Conservation (phyloP, 2,888 invertebrate genomes). For the Chymomyza fuscimana region DNA sequence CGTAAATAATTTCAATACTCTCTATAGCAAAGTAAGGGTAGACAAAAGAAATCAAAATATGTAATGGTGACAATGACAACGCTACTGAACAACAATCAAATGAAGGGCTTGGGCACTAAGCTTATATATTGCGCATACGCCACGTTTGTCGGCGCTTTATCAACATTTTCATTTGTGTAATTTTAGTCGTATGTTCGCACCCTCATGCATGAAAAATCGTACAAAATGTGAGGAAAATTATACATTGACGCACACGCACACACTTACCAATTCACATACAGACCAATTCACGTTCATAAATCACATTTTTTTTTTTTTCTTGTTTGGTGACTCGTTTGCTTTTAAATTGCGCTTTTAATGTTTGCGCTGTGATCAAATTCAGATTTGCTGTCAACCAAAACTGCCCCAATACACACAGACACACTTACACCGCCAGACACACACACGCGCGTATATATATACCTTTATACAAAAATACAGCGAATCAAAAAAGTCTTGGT, state of each 20-base stretch:
- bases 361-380: conserved; percentile 64
- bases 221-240: conserved; percentile 23
- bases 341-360: conserved; percentile 65
- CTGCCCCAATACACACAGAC: conserved; percentile 41
- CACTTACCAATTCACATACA: background rate
- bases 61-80: background rate
- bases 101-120: conserved; percentile 15
- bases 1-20: no score
- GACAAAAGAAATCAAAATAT: background rate
- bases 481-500: background rate
- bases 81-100: background rate
- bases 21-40: background rate
- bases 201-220: conserved; percentile 3
- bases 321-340: conserved; percentile 21
- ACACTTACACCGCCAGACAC: conserved; percentile 20
- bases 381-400: conserved; percentile 67
- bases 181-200: conserved; percentile 28
- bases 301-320: conserved; percentile 39
- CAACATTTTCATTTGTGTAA: conserved; percentile 39
- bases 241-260: conserved; percentile 6
- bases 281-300: conserved; percentile 47
- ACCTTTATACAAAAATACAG: background rate
- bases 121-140: conserved; percentile 36
- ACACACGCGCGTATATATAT: background rate
- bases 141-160: conserved; percentile 28